Conservation (phyloP, 2,797 vertebrate genomes). For the Lacerta bilineata region DNA sequence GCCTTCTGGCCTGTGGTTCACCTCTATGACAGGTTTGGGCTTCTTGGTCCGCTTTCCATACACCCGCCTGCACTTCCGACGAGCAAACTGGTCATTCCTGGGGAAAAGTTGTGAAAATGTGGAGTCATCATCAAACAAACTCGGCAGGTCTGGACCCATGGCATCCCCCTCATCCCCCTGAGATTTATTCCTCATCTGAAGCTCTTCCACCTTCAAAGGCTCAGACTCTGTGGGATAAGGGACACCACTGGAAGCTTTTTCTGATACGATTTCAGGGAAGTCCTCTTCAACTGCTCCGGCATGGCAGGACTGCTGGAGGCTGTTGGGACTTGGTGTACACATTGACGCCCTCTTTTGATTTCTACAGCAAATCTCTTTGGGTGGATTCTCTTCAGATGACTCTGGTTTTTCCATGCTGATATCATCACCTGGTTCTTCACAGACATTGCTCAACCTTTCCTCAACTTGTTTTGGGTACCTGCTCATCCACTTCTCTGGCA, state of each 20-base stretch:
- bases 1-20: conserved; percentile 50
- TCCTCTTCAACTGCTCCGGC: background rate
- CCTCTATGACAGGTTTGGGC: conserved; percentile 67
- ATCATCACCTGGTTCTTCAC: conserved; percentile 56
- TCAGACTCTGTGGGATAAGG: conserved; percentile 15
- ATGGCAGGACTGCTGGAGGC: accelerated
- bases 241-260: accelerated
- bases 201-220: conserved; percentile 27
- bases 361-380: accelerated
- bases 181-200: conserved; percentile 28
- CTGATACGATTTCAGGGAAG: background rate
- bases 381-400: background rate
- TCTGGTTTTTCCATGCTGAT: conserved; percentile 54
- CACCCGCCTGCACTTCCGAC: conserved; percentile 90
- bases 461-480: conserved; percentile 58
- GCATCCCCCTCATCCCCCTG: accelerated
- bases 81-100: conserved; percentile 84
- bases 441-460: conserved; percentile 52
- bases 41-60: conserved; percentile 91
- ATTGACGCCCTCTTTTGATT: accelerated
- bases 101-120: conserved; percentile 93
- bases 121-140: conserved; percentile 88
- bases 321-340: accelerated
- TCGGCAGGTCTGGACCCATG: conserved; percentile 75
- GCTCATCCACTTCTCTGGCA: conserved; percentile 53